phyloP scores from a whole-genome alignment of 2,113 vertebrate species.

The Dipodomys spectabilis region DNA sequence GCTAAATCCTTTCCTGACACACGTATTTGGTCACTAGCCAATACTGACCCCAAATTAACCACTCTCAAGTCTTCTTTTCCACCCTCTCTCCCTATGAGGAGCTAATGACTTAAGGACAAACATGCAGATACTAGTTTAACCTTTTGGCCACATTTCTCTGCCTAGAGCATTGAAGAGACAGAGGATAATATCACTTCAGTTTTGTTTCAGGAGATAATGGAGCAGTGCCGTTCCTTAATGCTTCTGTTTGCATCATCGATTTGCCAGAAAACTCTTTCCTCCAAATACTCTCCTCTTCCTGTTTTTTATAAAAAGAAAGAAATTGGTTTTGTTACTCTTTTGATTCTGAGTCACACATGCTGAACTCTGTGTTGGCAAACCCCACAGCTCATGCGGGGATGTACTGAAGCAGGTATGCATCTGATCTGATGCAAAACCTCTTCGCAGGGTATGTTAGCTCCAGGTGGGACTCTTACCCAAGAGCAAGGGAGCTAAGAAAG shows the following conservation, averaged over 20 bases:
- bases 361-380: neutral
- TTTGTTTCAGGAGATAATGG: neutral
- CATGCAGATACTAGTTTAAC: slow-evolving; percentile 15
- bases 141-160: neutral
- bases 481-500: neutral
- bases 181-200: neutral
- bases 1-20: slow-evolving; percentile 54
- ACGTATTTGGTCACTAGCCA: neutral
- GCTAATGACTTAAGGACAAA: neutral
- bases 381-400: neutral
- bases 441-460: neutral
- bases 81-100: neutral
- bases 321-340: neutral
- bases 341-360: neutral
- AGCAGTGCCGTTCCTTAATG: neutral
- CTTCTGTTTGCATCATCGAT: neutral
- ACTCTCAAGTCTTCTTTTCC: slow-evolving; percentile 33
- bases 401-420: neutral
- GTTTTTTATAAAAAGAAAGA: neutral
- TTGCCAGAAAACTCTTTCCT: slow-evolving; percentile 19
- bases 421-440: neutral
- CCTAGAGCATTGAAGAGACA: neutral
- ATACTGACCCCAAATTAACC: slow-evolving; percentile 37
- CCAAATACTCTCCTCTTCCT: neutral
- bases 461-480: neutral